Conservation (phyloP, 2,888 invertebrate species). For the Macrophya annulata region DNA sequence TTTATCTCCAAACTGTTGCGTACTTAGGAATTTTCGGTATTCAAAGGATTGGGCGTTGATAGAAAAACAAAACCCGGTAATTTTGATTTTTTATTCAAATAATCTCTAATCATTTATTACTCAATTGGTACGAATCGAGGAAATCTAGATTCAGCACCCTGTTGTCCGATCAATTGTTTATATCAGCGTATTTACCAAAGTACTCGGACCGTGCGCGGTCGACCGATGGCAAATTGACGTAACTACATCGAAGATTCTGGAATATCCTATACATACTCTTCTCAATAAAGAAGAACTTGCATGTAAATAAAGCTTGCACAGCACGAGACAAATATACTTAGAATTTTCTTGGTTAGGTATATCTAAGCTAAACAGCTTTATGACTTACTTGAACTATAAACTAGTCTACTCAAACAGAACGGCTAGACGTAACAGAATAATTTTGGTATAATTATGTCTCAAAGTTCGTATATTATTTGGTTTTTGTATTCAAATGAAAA, state of each 20-base stretch:
- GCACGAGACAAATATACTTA: background rate
- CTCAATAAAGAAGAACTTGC: background rate
- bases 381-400: background rate
- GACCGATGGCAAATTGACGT: constrained; percentile 15
- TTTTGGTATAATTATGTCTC: background rate
- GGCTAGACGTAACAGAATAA: background rate
- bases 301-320: background rate
- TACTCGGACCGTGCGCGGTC: constrained; percentile 25
- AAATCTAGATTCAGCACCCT: background rate
- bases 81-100: background rate
- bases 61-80: background rate
- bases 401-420: background rate
- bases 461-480: background rate
- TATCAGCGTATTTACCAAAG: background rate
- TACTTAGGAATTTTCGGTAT: no score
- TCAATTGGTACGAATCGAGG: background rate
- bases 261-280: no score
- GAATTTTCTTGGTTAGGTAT: constrained; percentile 30
- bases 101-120: background rate
- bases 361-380: background rate
- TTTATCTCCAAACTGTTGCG: no score
- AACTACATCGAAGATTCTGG: constrained; percentile 40
- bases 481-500: background rate
- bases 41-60: no score
- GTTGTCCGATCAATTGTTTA: constrained; percentile 22